A percentile compares a stretch with the other conserved stretches of the same genome.
Evolutionary conservation across 2,113 vertebrate genomes (phyloP).

Genomic region (Lagopus leucura): DNA sequence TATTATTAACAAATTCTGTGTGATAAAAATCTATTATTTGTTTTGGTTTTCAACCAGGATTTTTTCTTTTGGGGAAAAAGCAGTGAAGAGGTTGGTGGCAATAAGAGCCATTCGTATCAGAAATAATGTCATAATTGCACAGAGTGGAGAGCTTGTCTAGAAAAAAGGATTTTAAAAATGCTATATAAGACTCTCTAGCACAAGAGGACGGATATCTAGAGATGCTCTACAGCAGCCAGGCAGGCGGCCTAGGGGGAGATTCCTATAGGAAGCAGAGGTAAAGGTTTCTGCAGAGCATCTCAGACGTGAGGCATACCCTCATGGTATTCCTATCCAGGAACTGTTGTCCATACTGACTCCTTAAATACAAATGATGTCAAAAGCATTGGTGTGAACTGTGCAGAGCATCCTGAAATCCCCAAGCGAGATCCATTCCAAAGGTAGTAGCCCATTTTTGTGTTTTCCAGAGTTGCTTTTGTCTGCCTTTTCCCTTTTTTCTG

Average conservation of each 20-base stretch:
- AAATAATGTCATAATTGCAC: not conserved
- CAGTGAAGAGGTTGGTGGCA: conserved; percentile 16
- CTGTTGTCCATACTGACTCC: not conserved
- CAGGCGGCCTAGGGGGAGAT: rapidly evolving
- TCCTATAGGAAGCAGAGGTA: not conserved
- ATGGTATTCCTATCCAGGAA: not conserved
- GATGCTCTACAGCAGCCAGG: not conserved
- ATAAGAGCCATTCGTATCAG: conserved; percentile 8
- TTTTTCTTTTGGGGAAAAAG: conserved; percentile 26
- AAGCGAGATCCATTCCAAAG: not conserved
- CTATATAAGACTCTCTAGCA: not conserved
- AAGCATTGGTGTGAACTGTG: not conserved
- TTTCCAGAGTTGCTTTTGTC: not conserved
- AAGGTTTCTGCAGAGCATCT: not conserved
- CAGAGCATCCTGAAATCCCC: not conserved
- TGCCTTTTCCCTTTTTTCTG: not conserved
- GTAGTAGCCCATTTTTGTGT: rapidly evolving
- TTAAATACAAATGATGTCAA: not conserved
- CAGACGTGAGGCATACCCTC: not conserved
- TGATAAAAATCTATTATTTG: conserved; percentile 68
- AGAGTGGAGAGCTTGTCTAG: not conserved
- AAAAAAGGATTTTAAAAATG: not conserved
- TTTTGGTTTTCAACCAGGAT: conserved; percentile 61
- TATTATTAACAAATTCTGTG: conserved; percentile 63
- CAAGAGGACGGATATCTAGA: not conserved